phyloP scores from a whole-genome alignment of 2,888 invertebrate species.

The Agonopterix arenella region DNA sequence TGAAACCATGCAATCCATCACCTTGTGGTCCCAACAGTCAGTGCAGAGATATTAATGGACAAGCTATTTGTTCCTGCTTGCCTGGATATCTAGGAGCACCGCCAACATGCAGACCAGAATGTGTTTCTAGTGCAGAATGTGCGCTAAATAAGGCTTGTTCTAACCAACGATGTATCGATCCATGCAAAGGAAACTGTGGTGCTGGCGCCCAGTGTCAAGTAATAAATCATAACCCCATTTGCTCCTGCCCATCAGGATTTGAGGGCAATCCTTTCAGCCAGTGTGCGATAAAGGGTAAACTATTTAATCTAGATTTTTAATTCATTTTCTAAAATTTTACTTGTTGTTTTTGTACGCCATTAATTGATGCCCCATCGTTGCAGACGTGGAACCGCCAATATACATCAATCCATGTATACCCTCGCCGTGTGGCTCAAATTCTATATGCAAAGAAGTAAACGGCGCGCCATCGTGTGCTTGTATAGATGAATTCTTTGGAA shows the following conservation, averaged over 20 bases:
- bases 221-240: constrained; percentile 85
- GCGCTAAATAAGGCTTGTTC: constrained; percentile 81
- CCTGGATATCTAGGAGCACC: constrained; percentile 83
- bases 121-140: constrained; percentile 82
- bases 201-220: constrained; percentile 82
- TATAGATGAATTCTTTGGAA: constrained; percentile 80
- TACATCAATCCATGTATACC: constrained; percentile 80
- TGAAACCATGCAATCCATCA: constrained; percentile 81
- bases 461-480: constrained; percentile 85
- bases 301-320: constrained; percentile 4
- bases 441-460: constrained; percentile 77
- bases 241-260: constrained; percentile 79
- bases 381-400: constrained; percentile 40
- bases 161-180: constrained; percentile 83
- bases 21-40: constrained; percentile 85
- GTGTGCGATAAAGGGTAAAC: constrained; percentile 79
- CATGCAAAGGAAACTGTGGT: constrained; percentile 85
- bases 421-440: constrained; percentile 86
- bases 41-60: constrained; percentile 81
- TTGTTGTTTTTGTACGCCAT: no score
- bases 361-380: constrained; percentile 15
- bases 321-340: neutral
- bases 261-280: constrained; percentile 85
- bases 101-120: constrained; percentile 84
- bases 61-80: constrained; percentile 83